Percentiles rank a stretch among this genome's conserved stretches.
Evolutionary conservation across 2,888 invertebrate species (phyloP).

Genomic region (Apamea monoglypha): DNA sequence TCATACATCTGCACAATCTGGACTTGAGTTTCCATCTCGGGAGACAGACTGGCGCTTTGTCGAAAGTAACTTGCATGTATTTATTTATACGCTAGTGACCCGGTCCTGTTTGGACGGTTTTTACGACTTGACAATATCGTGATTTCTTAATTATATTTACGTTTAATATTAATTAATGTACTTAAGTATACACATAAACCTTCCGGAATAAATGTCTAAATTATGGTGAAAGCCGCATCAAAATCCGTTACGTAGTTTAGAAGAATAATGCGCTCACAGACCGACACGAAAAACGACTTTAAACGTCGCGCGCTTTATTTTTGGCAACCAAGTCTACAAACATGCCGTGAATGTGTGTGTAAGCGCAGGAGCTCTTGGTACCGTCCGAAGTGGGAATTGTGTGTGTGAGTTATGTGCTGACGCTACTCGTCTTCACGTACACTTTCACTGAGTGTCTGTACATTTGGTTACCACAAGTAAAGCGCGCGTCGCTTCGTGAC

Average conservation of each 20-base stretch:
- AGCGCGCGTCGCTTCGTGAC: not conserved
- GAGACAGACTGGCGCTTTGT: conserved; percentile 98
- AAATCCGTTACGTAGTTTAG: not conserved
- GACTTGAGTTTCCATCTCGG: conserved; percentile 98
- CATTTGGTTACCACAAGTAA: not conserved
- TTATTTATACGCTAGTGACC: not conserved
- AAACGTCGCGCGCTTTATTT: too few species aligned
- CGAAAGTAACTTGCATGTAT: conserved; percentile 92
- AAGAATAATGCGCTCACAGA: not conserved
- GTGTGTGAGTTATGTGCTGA: not conserved
- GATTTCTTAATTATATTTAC: not conserved
- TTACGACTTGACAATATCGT: not conserved
- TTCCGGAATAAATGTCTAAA: not conserved
- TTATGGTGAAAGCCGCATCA: not conserved
- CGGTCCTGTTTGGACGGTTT: not conserved
- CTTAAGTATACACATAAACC: not conserved
- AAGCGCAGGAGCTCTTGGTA: not conserved
- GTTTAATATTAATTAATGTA: not conserved
- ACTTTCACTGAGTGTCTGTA: not conserved
- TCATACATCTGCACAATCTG: conserved; percentile 98
- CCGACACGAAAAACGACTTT: not conserved
- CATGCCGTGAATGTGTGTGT: too few species aligned
- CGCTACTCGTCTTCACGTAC: not conserved
- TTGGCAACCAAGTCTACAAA: too few species aligned
- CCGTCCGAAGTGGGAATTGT: not conserved